A percentile compares a stretch with the other conserved stretches of the same genome.
phyloP scores from a whole-genome alignment of 1,140 invertebrate species.

The Medauroidea extradentata region DNA sequence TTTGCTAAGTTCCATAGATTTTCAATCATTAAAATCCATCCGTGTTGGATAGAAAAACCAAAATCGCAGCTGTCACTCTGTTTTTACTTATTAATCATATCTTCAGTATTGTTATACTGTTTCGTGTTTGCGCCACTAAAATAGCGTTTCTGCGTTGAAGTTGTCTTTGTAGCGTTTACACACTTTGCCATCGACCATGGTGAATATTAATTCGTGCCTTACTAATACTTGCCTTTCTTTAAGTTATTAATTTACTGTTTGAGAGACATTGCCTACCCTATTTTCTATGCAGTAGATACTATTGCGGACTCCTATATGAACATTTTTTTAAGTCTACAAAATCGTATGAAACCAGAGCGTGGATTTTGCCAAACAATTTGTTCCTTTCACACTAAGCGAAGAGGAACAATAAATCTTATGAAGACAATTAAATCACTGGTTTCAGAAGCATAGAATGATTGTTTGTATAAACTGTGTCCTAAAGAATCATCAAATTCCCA shows the following conservation, averaged over 20 bases:
- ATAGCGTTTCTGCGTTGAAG: slow-evolving; percentile 3
- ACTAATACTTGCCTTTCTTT: slow-evolving; percentile 3
- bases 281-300: slow-evolving; percentile 3
- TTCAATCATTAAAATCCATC: too few relatives aligned
- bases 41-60: too few relatives aligned
- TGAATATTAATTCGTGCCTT: slow-evolving; percentile 15
- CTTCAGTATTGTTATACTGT: neutral
- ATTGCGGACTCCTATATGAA: slow-evolving; percentile 19
- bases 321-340: slow-evolving; percentile 19
- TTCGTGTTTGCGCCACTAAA: slow-evolving; percentile 7
- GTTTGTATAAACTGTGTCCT: slow-evolving; percentile 4
- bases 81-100: neutral
- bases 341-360: slow-evolving; percentile 15
- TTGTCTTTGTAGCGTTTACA: slow-evolving; percentile 12
- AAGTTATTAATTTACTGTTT: neutral
- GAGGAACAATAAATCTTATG: slow-evolving; percentile 2
- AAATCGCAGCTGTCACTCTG: too few relatives aligned
- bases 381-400: neutral
- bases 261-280: slow-evolving; percentile 6
- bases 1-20: too few relatives aligned
- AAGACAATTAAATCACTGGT: neutral
- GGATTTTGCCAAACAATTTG: slow-evolving; percentile 19
- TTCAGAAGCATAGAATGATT: neutral
- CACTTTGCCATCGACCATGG: slow-evolving; percentile 22
- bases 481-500: slow-evolving; percentile 5